Conservation (phyloP, 2,797 vertebrate genomes). For the Gobio occitaniae region DNA sequence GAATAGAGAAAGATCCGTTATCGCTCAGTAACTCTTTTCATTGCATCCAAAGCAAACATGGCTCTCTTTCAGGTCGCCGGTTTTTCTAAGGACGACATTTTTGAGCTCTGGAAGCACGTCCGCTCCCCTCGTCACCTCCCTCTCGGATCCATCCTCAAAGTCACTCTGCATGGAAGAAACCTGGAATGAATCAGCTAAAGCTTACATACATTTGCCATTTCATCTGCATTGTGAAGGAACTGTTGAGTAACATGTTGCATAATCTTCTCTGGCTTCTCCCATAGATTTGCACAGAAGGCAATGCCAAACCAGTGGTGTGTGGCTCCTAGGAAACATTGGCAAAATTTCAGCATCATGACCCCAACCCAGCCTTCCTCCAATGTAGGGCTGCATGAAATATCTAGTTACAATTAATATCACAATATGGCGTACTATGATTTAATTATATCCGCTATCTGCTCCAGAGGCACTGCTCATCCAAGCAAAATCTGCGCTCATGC, state of each 20-base stretch:
- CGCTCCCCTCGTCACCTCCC: constrained; percentile 50
- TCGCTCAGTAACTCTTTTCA: constrained; percentile 52
- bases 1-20: constrained; percentile 60
- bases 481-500: neutral
- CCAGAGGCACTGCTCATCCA: neutral
- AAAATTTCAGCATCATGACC: neutral
- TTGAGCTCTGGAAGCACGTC: constrained; percentile 32
- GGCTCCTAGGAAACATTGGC: constrained; percentile 7
- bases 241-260: constrained; percentile 47
- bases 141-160: constrained; percentile 46
- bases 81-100: constrained; percentile 50
- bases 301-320: neutral
- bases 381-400: neutral
- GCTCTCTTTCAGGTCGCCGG: constrained; percentile 49
- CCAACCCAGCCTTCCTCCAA: neutral
- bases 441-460: neutral
- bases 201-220: constrained; percentile 46
- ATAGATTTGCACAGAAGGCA: constrained; percentile 34
- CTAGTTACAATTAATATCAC: neutral
- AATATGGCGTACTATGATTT: neutral
- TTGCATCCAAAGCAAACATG: constrained; percentile 59
- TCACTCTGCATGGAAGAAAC: constrained; percentile 32
- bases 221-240: constrained; percentile 34
- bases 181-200: constrained; percentile 45
- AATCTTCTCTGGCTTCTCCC: constrained; percentile 47